Evolutionary conservation across 1,140 invertebrate genomes (phyloP).

Genomic region (Coptotermes formosanus): DNA sequence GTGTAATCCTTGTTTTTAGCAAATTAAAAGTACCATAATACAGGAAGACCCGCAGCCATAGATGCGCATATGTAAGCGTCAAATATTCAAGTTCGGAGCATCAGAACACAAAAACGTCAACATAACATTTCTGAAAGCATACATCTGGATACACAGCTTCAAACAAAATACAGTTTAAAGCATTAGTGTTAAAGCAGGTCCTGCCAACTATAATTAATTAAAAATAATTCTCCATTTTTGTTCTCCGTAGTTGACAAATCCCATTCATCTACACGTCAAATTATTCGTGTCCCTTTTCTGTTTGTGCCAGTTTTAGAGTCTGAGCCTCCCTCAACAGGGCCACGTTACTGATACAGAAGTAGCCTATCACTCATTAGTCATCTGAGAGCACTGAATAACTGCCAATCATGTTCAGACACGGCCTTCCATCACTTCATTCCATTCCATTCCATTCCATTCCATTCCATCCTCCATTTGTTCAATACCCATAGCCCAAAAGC

Average conservation of each 20-base stretch:
- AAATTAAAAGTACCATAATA: too few relatives aligned
- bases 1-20: too few relatives aligned
- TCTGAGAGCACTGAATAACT: not conserved
- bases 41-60: too few relatives aligned
- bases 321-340: not conserved
- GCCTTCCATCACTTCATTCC: not conserved
- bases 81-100: too few relatives aligned
- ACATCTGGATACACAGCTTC: not conserved
- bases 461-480: constrained; percentile 11
- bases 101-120: too few relatives aligned
- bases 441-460: constrained; percentile 1
- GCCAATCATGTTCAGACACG: not conserved
- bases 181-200: not conserved
- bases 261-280: not conserved
- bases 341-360: not conserved
- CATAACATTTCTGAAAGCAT: too few relatives aligned
- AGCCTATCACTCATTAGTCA: not conserved
- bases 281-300: not conserved
- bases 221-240: not conserved
- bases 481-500: not conserved
- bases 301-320: not conserved
- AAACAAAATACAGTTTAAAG: not conserved
- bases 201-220: not conserved
- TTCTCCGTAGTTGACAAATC: not conserved
- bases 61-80: too few relatives aligned